Evolutionary conservation across 2,888 invertebrate species (phyloP).

Genomic region (Taenaris catops): DNA sequence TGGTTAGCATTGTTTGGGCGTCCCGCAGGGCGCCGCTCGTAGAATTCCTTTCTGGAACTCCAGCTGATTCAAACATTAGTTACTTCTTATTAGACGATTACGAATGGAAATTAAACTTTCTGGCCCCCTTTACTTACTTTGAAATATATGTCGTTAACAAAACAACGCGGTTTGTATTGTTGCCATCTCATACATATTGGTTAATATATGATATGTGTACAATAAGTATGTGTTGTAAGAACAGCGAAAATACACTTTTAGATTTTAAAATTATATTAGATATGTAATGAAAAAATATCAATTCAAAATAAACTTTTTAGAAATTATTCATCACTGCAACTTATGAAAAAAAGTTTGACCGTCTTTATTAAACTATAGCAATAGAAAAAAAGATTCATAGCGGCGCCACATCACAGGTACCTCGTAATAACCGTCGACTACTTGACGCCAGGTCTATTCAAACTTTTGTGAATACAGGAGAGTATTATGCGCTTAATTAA

Average conservation of each 20-base stretch:
- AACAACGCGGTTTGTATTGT: constrained; percentile 15
- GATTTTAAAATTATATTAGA: no score
- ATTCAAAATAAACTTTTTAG: no score
- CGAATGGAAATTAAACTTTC: constrained; percentile 54
- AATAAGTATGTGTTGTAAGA: no score
- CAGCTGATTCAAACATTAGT: constrained; percentile 72
- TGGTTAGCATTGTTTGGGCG: constrained; percentile 73
- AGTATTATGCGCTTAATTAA: constrained; percentile 63
- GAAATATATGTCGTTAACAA: constrained; percentile 2
- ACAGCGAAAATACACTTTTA: no score
- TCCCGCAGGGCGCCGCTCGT: constrained; percentile 67
- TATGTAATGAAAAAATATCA: no score
- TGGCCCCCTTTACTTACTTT: constrained; percentile 28
- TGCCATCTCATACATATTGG: no score
- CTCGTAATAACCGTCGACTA: constrained; percentile 30
- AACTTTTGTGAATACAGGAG: constrained; percentile 17
- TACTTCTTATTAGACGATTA: constrained; percentile 71
- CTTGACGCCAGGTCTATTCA: constrained; percentile 20
- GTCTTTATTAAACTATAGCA: neutral
- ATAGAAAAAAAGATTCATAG: neutral
- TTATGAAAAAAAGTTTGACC: no score
- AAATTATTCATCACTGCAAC: no score
- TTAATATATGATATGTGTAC: no score
- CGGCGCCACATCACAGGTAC: constrained; percentile 51
- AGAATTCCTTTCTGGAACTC: constrained; percentile 69